Evolutionary conservation across 92 coral and sea anemone species (phyloP).

Genomic region (Epizoanthus stellaris): DNA sequence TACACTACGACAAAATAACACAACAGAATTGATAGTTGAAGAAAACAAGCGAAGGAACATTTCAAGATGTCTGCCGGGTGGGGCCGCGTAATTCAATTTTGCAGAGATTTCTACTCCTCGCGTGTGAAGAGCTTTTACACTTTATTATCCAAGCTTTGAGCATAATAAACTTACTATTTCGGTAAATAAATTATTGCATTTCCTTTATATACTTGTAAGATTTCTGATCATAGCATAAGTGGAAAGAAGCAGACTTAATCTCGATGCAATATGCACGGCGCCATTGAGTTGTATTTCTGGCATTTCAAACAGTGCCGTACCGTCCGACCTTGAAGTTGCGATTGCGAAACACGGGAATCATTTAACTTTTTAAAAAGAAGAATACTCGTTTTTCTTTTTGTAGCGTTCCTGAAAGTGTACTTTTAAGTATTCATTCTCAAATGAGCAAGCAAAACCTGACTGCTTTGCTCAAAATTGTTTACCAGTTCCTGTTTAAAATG

Average conservation of each 20-base stretch:
- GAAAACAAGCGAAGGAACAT: neutral
- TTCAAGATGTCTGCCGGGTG: slow-evolving; percentile 12
- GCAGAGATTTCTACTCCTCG: neutral
- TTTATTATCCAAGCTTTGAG: slow-evolving; percentile 5
- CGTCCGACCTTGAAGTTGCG: neutral
- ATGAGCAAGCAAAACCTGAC: too few relatives aligned
- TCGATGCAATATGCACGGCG: neutral
- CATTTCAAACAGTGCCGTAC: too few relatives aligned
- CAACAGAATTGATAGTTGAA: neutral
- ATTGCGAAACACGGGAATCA: neutral
- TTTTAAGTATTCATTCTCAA: too few relatives aligned
- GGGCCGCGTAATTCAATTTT: neutral
- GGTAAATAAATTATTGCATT: neutral
- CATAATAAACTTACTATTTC: neutral
- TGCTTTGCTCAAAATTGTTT: neutral
- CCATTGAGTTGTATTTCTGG: neutral
- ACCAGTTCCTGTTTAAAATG: slow-evolving; percentile 19
- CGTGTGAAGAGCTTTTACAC: neutral
- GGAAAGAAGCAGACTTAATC: neutral
- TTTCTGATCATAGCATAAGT: neutral
- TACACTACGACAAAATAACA: neutral
- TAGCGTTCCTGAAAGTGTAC: too few relatives aligned
- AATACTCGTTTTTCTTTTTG: neutral
- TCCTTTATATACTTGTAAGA: neutral
- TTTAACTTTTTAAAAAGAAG: neutral